phyloP scores from a whole-genome alignment of 2,888 invertebrate genomes.

The Salpingus planirostris region DNA sequence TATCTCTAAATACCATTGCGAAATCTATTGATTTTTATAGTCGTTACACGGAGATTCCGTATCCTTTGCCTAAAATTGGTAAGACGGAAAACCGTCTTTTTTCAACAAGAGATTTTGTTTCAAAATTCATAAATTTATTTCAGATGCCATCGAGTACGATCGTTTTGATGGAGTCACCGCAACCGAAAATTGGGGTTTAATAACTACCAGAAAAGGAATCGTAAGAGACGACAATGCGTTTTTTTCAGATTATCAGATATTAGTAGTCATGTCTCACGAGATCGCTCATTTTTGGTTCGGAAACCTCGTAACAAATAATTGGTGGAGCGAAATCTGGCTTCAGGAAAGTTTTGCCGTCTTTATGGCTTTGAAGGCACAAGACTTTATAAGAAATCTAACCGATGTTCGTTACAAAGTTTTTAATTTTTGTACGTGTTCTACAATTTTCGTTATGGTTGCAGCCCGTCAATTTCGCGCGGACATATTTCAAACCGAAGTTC shows the following conservation, averaged over 20 bases:
- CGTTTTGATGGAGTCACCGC: constrained; percentile 19
- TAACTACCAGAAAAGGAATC: constrained; percentile 23
- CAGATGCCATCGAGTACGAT: constrained; percentile 28
- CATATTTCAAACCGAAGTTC: background rate
- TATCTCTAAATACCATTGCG: background rate
- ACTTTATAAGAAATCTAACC: too few species aligned
- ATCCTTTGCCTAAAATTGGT: constrained; percentile 27
- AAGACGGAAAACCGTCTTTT: too few species aligned
- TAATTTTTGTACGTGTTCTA: too few species aligned
- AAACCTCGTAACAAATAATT: constrained; percentile 28
- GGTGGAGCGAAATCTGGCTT: constrained; percentile 30
- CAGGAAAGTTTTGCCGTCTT: constrained; percentile 28
- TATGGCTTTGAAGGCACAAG: constrained; percentile 17
- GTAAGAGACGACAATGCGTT: too few species aligned
- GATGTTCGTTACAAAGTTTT: too few species aligned
- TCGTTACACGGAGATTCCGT: constrained; percentile 22
- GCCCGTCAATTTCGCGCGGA: too few species aligned
- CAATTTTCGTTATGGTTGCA: too few species aligned
- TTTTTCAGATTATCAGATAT: too few species aligned
- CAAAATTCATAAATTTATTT: constrained; percentile 2
- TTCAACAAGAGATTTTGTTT: constrained; percentile 4
- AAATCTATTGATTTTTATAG: constrained; percentile 20
- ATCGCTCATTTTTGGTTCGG: constrained; percentile 30
- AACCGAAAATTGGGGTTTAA: constrained; percentile 30
- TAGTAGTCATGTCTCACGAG: too few species aligned